Base-by-base conservation (phyloP, 1,140 invertebrate genomes). In the Diprion similis region DNA sequence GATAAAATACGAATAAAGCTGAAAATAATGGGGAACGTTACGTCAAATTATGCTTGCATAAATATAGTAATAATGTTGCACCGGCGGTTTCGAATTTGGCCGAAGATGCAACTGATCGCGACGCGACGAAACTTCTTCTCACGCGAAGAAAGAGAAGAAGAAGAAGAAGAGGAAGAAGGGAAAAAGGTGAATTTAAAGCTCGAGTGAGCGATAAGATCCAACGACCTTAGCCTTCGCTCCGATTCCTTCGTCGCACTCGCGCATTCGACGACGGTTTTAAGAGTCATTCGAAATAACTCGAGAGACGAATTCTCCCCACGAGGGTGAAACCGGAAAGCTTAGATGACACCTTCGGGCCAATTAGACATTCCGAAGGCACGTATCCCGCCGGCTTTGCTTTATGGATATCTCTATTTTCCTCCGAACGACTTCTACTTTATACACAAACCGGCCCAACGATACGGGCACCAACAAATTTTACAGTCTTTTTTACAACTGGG, bases 41-140 rank as follows among this genome's bases (percentile, higher is more conserved):
- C 82, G 80, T 82, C 80, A 80, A 82, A 83, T 83, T 84, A 82
- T 78, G 74, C 59, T 75, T 73, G 71, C 69, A 77, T 79, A 80
- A 78, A 78, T 76, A 48, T 75, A 78, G 76, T 76, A 78, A 77
- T 71, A n/a, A 24, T 73, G 66, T 65, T 68, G n/a, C 13, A 8
- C 70, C 51, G 64, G 75, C 73, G 74, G 74, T 73, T 74, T 76
- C 72, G 51, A 71, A 73, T 72, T 70, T 48, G 37, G 68, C 46
- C 71, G 76, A 74, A 72, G 76, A 77, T 74, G 69, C 24, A 6
- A 1, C 24, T 37, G 24, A 37, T 6, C 24, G 24, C 6, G 24
- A 37, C 24, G 2, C 24, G 24, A 37, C 24, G 24, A 37, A 37
- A 37, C 24, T 37, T 37, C 24, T 37, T 37, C 24, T 37, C 24